Percentiles rank a stretch among this genome's conserved stretches.
phyloP scores from a whole-genome alignment of 2,888 invertebrate genomes.

The Diploptera punctata region DNA sequence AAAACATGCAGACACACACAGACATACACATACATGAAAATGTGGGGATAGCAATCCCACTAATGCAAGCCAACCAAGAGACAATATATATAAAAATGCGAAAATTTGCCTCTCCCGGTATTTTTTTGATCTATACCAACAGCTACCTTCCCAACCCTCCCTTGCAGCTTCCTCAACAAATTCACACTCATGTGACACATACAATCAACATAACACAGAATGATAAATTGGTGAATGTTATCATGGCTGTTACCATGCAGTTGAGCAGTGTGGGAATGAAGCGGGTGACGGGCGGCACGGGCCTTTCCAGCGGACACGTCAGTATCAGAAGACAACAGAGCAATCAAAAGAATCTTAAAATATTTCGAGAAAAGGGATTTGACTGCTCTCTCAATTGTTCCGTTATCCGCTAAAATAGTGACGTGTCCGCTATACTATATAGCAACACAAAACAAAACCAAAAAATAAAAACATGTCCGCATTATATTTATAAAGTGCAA shows the following conservation, averaged over 20 bases:
- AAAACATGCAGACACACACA: slow-evolving; percentile 16
- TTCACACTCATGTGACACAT: slow-evolving; percentile 1
- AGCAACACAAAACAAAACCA: neutral
- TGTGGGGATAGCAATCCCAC: neutral
- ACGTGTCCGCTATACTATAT: neutral
- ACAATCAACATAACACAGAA: neutral
- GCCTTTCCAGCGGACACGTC: neutral
- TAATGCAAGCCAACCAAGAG: neutral
- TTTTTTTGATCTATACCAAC: neutral
- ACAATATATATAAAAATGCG: neutral
- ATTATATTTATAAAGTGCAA: too few species aligned
- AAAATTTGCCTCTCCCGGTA: neutral
- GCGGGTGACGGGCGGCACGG: too few species aligned
- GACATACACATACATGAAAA: neutral
- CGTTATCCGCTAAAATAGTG: neutral
- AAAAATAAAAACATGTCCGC: too few species aligned
- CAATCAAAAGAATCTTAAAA: neutral
- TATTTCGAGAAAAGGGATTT: neutral
- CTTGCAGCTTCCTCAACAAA: too few species aligned
- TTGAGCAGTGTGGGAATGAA: neutral
- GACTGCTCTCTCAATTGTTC: neutral
- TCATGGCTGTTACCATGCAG: neutral
- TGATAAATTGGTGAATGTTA: slow-evolving; percentile 2
- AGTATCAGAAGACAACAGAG: neutral
- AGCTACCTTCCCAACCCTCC: neutral